These are phyloP conservation scores for Halichondria panicea DNA, from an alignment of 37 sponge, comb jelly and placozoan species.

Conservation along the genomic window DNA sequence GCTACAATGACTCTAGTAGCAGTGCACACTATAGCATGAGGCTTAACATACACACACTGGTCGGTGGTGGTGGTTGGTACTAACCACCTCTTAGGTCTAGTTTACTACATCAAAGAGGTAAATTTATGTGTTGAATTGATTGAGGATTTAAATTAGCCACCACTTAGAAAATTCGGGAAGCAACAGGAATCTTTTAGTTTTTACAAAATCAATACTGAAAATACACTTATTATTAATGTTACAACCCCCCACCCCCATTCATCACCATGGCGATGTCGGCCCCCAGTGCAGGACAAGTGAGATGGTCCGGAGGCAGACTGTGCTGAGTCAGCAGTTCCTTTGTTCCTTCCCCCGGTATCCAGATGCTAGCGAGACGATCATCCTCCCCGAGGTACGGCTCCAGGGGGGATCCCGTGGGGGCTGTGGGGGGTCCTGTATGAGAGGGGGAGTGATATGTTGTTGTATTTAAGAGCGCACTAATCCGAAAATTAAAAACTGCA, in stretches of 20 bases:
- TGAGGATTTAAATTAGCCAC: no score
- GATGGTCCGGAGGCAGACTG: conserved; percentile 5
- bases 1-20: not conserved
- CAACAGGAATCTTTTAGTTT: no score
- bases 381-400: conserved; percentile 3
- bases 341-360: conserved; percentile 39
- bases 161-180: no score
- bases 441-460: not conserved
- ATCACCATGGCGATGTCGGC: conserved; percentile 36
- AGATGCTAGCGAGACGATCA: conserved; percentile 26
- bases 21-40: not conserved
- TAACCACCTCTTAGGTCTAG: no score
- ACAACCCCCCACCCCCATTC: not conserved
- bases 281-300: conserved; percentile 56
- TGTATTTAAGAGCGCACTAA: no score
- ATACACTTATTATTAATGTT: no score
- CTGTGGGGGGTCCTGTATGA: not conserved
- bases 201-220: no score
- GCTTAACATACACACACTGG: not conserved
- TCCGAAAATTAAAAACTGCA: no score
- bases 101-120: no score
- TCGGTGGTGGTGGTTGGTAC: no score
- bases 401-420: conserved; percentile 2
- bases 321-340: conserved; percentile 26
- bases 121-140: no score